A percentile compares a stretch with the other conserved stretches of the same genome.
phyloP scores from a whole-genome alignment of 2,113 vertebrate species.

The Thryonomys swinderianus region DNA sequence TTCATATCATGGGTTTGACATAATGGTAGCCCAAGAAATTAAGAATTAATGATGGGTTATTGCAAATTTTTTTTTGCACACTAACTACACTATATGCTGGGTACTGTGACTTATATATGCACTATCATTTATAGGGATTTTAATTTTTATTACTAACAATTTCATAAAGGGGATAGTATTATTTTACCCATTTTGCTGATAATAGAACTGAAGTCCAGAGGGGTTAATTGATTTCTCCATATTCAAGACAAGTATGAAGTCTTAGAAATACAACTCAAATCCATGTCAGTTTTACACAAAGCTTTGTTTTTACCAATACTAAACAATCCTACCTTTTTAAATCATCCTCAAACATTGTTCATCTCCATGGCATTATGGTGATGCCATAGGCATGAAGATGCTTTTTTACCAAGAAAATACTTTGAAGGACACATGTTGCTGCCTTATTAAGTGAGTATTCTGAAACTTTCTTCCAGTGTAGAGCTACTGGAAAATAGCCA shows the following conservation, averaged over 20 bases:
- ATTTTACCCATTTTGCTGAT: conserved; percentile 2
- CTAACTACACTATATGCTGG: background rate
- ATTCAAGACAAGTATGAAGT: background rate
- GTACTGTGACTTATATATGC: background rate
- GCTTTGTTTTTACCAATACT: background rate
- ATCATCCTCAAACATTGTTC: background rate
- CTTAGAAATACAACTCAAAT: background rate
- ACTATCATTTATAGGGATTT: background rate
- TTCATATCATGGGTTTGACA: background rate
- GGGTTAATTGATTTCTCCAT: background rate
- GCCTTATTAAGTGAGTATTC: background rate
- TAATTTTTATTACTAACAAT: background rate
- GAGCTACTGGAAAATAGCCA: conserved; percentile 31
- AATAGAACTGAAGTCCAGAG: background rate
- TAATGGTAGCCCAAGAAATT: background rate
- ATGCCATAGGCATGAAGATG: background rate
- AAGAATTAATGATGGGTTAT: background rate
- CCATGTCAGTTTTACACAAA: background rate
- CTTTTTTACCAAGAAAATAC: background rate
- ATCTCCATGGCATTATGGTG: too few species aligned
- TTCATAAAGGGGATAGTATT: background rate
- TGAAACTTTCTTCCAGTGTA: background rate
- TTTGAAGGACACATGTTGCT: background rate
- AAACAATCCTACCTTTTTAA: background rate
- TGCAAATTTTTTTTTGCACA: background rate